A percentile compares a stretch with the other conserved stretches of the same genome.
Evolutionary conservation across 2,113 vertebrate genomes (phyloP).

Genomic region (Donacobius atricapilla): DNA sequence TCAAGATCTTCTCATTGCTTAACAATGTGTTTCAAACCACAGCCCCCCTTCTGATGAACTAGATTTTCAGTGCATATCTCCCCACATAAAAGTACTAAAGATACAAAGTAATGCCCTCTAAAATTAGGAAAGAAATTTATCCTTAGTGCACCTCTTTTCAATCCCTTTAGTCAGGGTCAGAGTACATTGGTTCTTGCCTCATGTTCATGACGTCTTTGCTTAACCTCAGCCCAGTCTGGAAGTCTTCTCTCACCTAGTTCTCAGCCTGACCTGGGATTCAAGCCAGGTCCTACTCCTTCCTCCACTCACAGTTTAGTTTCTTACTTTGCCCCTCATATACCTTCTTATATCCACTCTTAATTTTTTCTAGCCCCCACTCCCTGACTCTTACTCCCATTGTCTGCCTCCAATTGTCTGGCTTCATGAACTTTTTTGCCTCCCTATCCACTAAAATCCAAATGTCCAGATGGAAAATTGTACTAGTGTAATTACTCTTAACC

Average conservation of each 20-base stretch:
- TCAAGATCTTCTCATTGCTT: conserved; percentile 2
- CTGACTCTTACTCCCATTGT: not conserved
- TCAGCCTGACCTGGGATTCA: not conserved
- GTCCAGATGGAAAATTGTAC: not conserved
- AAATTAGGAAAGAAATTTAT: not conserved
- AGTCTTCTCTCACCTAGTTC: not conserved
- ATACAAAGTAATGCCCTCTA: not conserved
- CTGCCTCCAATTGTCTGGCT: not conserved
- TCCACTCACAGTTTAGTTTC: not conserved
- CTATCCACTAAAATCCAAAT: not conserved
- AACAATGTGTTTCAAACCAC: not conserved
- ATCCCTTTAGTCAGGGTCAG: not conserved
- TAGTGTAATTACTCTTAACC: not conserved
- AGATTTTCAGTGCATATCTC: not conserved
- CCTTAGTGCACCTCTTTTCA: not conserved
- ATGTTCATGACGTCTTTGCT: not conserved
- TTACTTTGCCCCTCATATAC: not conserved
- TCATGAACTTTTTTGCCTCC: not conserved
- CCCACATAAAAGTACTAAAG: not conserved
- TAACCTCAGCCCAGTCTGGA: not conserved
- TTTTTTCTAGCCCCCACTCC: not conserved
- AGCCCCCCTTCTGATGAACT: not conserved
- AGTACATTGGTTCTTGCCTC: not conserved
- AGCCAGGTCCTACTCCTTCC: not conserved
- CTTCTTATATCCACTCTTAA: not conserved